These are phyloP conservation scores for Piscicola geometra DNA, from an alignment of 2,888 invertebrate species.

Conservation along the genomic window DNA sequence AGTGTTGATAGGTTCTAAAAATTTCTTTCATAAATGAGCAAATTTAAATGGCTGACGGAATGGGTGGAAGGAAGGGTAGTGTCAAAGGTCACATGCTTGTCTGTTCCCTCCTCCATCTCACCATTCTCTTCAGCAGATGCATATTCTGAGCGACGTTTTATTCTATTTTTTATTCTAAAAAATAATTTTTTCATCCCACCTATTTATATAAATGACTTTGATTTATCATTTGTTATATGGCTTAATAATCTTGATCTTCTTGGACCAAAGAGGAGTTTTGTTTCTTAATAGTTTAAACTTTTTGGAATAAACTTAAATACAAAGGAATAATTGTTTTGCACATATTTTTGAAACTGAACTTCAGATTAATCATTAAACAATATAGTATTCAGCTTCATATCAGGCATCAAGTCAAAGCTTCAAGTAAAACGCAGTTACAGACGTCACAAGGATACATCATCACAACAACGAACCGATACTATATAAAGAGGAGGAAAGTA, in stretches of 20 bases:
- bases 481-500: slow-evolving; percentile 14
- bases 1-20: not conserved
- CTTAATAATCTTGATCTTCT: no score
- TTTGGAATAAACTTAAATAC: not conserved
- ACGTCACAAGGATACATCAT: not conserved
- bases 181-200: not conserved
- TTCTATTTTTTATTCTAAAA: slow-evolving; percentile 4
- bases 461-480: not conserved
- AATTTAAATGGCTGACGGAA: slow-evolving; percentile 10
- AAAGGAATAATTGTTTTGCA: no score
- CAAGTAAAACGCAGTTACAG: not conserved
- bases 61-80: slow-evolving; percentile 23
- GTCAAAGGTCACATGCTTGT: slow-evolving; percentile 16
- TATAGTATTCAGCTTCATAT: no score
- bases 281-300: not conserved
- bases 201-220: no score
- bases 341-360: no score
- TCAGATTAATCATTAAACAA: no score
- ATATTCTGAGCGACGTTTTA: slow-evolving; percentile 8
- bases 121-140: slow-evolving; percentile 9
- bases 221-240: no score
- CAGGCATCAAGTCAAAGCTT: no score
- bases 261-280: no score
- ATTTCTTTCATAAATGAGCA: not conserved
- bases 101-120: not conserved